These are phyloP conservation scores for Dallia pectoralis DNA, from an alignment of 2,797 vertebrate genomes.

Conservation along the genomic window DNA sequence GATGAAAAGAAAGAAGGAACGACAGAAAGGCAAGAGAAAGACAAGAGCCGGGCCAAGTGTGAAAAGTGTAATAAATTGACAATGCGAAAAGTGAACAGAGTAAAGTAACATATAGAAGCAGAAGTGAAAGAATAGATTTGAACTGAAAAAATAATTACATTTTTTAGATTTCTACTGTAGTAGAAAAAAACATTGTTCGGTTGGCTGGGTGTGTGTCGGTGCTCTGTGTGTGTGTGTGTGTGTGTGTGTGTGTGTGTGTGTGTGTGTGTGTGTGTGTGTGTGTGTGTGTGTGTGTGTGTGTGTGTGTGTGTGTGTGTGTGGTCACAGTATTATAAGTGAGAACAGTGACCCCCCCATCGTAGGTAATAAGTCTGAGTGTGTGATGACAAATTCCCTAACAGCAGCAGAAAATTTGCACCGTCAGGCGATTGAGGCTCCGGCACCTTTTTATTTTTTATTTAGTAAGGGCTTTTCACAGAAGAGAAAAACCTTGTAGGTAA, in stretches of 20 bases:
- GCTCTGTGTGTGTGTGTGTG: no score
- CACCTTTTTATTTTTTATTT: slow-evolving; percentile 47
- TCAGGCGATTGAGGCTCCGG: slow-evolving; percentile 68
- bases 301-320: slow-evolving; percentile 17
- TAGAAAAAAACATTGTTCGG: slow-evolving; percentile 31
- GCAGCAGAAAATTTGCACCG: slow-evolving; percentile 76
- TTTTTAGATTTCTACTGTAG: slow-evolving; percentile 44
- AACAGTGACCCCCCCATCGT: slow-evolving; percentile 54
- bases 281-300: no score
- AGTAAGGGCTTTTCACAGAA: slow-evolving; percentile 62
- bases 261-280: neutral
- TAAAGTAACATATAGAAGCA: slow-evolving; percentile 2
- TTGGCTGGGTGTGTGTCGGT: neutral
- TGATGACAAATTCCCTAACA: slow-evolving; percentile 77
- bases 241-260: neutral
- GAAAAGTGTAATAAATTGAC: no score
- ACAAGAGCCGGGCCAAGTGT: no score
- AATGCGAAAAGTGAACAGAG: slow-evolving; percentile 3
- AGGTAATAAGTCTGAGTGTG: slow-evolving; percentile 71
- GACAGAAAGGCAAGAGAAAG: slow-evolving; percentile 17
- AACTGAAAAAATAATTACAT: slow-evolving; percentile 15
- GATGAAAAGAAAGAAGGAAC: neutral
- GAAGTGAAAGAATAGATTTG: neutral
- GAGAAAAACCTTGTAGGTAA: slow-evolving; percentile 63
- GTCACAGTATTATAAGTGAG: slow-evolving; percentile 12